These are phyloP conservation scores for Probosciger aterrimus DNA, from an alignment of 2,113 vertebrate species.

Conservation along the genomic window DNA sequence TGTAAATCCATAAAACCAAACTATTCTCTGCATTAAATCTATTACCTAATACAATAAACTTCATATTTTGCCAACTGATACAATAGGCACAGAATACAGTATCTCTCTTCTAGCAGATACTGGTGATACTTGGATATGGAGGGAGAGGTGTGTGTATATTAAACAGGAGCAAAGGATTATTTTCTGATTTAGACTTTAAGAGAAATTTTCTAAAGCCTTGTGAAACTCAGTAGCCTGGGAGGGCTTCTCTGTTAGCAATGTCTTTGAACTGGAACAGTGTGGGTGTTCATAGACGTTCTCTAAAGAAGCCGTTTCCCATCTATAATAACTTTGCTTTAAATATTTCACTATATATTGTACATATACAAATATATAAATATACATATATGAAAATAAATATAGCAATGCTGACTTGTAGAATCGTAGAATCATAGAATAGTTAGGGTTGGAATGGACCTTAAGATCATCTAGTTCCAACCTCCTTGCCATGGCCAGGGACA, in stretches of 20 bases:
- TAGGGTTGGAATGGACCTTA: neutral
- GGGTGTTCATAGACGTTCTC: fast-evolving
- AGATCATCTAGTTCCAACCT: neutral
- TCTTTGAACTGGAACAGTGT: neutral
- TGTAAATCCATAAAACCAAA: neutral
- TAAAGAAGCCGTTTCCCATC: fast-evolving
- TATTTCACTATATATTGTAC: neutral
- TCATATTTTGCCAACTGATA: neutral
- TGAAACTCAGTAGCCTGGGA: neutral
- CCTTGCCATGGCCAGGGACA: neutral
- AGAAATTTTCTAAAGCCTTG: neutral
- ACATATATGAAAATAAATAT: neutral
- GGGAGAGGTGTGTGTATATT: neutral
- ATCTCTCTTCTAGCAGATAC: neutral
- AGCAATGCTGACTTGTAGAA: neutral
- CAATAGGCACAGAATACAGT: neutral
- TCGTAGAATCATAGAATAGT: neutral
- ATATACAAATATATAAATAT: neutral
- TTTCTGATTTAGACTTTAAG: neutral
- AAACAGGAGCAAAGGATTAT: neutral
- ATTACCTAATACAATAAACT: neutral
- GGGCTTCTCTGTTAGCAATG: neutral
- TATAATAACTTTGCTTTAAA: neutral
- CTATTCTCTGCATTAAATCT: neutral
- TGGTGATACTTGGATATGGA: neutral